A percentile compares a stretch with the other conserved stretches of the same genome.
phyloP scores from a whole-genome alignment of 2,797 vertebrate species.

The Percopsis omiscomaycus region DNA sequence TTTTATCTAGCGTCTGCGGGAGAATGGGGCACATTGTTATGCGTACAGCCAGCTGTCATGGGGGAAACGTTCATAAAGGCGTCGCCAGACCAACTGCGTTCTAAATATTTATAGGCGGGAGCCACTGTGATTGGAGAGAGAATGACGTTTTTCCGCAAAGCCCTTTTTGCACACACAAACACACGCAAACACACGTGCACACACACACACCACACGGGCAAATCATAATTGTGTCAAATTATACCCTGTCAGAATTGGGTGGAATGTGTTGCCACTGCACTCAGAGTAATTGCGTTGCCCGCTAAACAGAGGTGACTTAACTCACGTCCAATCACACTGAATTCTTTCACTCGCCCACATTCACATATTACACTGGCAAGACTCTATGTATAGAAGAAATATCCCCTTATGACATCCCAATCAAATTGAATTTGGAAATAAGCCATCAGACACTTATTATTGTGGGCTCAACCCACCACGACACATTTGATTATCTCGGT shows the following conservation, averaged over 20 bases:
- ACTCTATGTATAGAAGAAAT: conserved; percentile 3
- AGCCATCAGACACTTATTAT: conserved; percentile 41
- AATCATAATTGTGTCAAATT: conserved; percentile 28
- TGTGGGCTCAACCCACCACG: conserved; percentile 8
- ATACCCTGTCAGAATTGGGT: background rate
- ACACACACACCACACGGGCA: background rate
- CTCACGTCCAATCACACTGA: conserved; percentile 35
- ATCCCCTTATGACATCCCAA: conserved; percentile 28
- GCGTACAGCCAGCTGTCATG: background rate
- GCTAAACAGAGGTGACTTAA: conserved; percentile 28
- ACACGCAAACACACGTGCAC: background rate
- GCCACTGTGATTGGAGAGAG: background rate
- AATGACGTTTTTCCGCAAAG: background rate
- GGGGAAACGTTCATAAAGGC: background rate
- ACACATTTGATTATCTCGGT: conserved; percentile 52
- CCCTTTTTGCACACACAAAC: background rate
- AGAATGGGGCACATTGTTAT: background rate
- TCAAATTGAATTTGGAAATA: conserved; percentile 57
- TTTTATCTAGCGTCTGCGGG: background rate
- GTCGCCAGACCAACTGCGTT: background rate
- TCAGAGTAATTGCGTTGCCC: conserved; percentile 4
- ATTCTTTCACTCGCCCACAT: background rate
- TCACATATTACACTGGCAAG: conserved; percentile 18
- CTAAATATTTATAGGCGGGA: conserved; percentile 1
- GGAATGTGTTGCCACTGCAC: conserved; percentile 11